phyloP scores from a whole-genome alignment of 2,797 vertebrate genomes.

The Paramormyrops hopkinsi region DNA sequence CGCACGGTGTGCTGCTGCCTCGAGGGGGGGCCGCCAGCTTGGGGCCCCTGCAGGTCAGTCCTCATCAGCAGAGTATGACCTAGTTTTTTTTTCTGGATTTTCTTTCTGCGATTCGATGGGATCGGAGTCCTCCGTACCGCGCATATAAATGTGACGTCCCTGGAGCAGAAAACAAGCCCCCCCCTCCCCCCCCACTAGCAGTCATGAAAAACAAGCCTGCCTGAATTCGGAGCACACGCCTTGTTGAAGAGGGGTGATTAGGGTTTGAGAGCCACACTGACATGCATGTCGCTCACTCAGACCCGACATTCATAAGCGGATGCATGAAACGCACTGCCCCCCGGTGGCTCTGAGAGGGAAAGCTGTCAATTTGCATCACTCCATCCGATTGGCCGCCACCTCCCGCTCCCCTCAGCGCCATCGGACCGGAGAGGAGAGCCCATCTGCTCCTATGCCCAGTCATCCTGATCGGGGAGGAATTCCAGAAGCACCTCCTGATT shows the following conservation, averaged over 20 bases:
- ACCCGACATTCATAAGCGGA: not conserved
- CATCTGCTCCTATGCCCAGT: conserved; percentile 55
- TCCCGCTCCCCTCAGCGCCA: conserved; percentile 11
- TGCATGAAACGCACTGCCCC: not conserved
- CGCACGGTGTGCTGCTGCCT: not conserved
- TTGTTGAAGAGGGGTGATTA: not conserved
- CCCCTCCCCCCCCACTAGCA: not conserved
- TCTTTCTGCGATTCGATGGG: not conserved
- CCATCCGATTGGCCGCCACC: conserved; percentile 47
- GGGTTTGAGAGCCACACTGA: not conserved
- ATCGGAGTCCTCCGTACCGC: not conserved
- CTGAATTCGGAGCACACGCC: not conserved
- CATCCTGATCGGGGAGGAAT: conserved; percentile 31
- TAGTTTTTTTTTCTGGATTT: not conserved
- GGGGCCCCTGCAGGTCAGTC: not conserved
- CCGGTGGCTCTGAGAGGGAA: conserved; percentile 45
- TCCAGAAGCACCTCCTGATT: conserved; percentile 30
- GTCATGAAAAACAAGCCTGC: not conserved
- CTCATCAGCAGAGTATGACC: not conserved
- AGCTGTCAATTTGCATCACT: conserved; percentile 65
- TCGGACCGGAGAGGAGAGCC: conserved; percentile 34
- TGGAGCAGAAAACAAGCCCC: not conserved
- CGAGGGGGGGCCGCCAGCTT: not conserved
- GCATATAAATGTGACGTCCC: not conserved
- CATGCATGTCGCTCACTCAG: not conserved